Evolutionary conservation across 2,888 invertebrate genomes (phyloP), one percentile per base, ranked within the genome.

Genomic region (Axea sp.): DNA sequence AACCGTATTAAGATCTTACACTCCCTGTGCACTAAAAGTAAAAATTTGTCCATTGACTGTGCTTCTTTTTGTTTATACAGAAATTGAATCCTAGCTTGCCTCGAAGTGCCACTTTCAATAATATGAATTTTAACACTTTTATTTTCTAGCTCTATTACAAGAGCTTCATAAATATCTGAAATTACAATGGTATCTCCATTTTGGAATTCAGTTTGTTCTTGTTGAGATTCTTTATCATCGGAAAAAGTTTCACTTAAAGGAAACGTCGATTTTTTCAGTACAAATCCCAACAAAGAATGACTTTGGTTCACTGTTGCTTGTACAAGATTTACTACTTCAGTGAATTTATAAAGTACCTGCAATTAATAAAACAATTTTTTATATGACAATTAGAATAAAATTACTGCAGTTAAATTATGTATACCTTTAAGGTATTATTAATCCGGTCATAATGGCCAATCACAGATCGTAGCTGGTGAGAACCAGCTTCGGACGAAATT

Each of bases 11-110:
- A 14, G 3, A 22, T 11, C 91, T 90, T 89, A 94, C 95, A 92
- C 88, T 95, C 93, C 84, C 94, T 91, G 88, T 95, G 95, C 60
- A 93, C 92, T 39, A 95, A 89, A 14, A 95, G 86, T 33, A 95
- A 84, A 79, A 95, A 91, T 84, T 93, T 92, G 76, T 94, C 92
- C 82, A 85, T 77, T 73, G 85, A 28, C 67, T 68, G 80, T 77
- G 87, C 78, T 79, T 87, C 76, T 60, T 82, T 86, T 51, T 84
- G 92, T 30, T 91, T 92, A 81, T 93, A 93, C 5, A 94, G 89
- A 90, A 95, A 95, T 83, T 95, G 95, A 49, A 93, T 90, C 91
- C 95, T 92, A 22, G 93, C 91, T 88, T 95, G 95, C 67, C 92
- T 93, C 0, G 90, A 88, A 22, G 92, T 91, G 31, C 91, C 89